phyloP scores from a whole-genome alignment of 37 sponge, comb jelly and placozoan species.

The Axinella damicornis region DNA sequence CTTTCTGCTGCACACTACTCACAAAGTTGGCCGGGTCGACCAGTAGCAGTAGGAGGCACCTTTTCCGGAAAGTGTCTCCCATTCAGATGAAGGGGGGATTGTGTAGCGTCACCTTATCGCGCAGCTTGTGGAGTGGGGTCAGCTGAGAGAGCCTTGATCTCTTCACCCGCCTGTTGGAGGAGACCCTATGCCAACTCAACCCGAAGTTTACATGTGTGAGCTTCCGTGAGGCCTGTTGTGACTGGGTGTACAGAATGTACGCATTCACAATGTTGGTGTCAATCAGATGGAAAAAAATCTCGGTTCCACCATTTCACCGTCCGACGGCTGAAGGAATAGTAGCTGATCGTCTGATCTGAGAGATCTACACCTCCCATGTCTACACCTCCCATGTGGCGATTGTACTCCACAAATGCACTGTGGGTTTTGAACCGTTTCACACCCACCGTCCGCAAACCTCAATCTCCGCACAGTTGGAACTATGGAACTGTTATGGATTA shows the following conservation, averaged over 20 bases:
- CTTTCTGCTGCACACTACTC: not conserved
- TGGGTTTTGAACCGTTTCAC: conserved; percentile 23
- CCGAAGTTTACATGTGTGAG: conserved; percentile 30
- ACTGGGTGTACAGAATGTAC: conserved; percentile 21
- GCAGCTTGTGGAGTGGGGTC: not conserved
- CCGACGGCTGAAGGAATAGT: conserved; percentile 24
- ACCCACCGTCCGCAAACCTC: conserved; percentile 2
- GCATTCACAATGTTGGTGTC: conserved; percentile 30
- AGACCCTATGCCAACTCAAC: conserved; percentile 4
- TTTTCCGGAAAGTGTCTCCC: conserved; percentile 19
- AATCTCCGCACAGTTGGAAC: not conserved
- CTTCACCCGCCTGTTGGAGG: not conserved
- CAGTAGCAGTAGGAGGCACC: not conserved
- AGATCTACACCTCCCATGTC: conserved; percentile 9
- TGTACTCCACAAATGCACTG: conserved; percentile 17
- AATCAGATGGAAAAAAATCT: conserved; percentile 10
- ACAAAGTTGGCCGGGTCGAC: not conserved
- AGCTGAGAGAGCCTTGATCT: not conserved
- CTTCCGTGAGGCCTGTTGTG: not conserved
- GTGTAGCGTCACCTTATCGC: not conserved
- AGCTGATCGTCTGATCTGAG: conserved; percentile 17
- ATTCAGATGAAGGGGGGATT: not conserved
- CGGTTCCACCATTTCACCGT: conserved; percentile 29
- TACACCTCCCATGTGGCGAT: conserved; percentile 38
- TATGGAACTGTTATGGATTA: not conserved